Conservation (phyloP, 2,888 invertebrate genomes). For the Clusia tigrina region DNA sequence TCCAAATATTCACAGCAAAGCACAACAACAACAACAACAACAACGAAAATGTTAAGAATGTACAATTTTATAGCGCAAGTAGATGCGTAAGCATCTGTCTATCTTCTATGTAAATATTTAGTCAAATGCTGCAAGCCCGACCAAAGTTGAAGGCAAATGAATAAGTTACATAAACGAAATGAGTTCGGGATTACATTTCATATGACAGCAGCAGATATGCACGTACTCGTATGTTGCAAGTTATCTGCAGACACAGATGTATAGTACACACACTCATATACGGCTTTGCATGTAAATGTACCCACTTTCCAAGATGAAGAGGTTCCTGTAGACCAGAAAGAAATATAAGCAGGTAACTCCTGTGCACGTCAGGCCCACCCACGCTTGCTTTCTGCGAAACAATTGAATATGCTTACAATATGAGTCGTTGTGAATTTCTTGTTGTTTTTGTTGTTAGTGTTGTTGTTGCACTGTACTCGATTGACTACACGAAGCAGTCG, state of each 20-base stretch:
- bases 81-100: constrained; percentile 17
- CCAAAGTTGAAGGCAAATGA: constrained; percentile 34
- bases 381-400: constrained; percentile 17
- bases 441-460: constrained; percentile 41
- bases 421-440: neutral
- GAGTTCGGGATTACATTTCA: constrained; percentile 21
- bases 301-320: no score
- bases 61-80: neutral
- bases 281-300: neutral
- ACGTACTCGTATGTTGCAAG: neutral
- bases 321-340: no score
- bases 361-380: constrained; percentile 19
- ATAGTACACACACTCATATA: no score
- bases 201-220: constrained; percentile 28
- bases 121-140: constrained; percentile 34
- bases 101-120: constrained; percentile 34
- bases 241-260: neutral
- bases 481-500: neutral
- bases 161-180: constrained; percentile 31
- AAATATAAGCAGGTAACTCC: no score
- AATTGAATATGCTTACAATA: constrained; percentile 19
- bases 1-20: no score
- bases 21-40: constrained; percentile 14
- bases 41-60: constrained; percentile 2
- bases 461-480: constrained; percentile 18